Base-by-base conservation (phyloP, 1,140 invertebrate genomes). In the Cyclina sinensis region DNA sequence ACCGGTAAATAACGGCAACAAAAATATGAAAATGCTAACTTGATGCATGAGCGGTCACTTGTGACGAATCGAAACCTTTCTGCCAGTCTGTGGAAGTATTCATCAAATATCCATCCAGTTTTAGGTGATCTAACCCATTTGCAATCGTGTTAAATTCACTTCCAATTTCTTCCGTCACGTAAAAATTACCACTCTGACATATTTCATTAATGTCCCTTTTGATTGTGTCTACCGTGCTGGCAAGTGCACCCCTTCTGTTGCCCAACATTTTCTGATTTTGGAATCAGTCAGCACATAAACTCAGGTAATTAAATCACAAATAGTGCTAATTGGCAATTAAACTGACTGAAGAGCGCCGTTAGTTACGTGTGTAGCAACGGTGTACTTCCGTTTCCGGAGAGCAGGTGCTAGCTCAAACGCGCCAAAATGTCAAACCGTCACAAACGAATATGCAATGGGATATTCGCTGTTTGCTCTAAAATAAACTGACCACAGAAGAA, bases 111-210 rank as follows among this genome's bases (percentile, higher is more conserved):
- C 87, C 78, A 85, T 94, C 94, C 35, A 95, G 84, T 11, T 90
- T 91, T 54, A 95, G 83, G 87, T 95, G 93, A 32, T 94, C 90
- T 37, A 94, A 74, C 12, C 92, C 93, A 88, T 93, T 94, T 30
- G 92, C 83, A 39, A 94, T 91, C 30, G 90, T 85, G 9, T 91
- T 89, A 62, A 94, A 73, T 82, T 94, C 93, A 35, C 90, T 83
- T 24, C 91, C 91, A 27, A 94, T 84, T 86, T 94, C 94, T 62
- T 92, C 93, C 1, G 93, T 94, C 37, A 92, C 91, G 81, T 94
- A 94, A 86, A 83, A 93, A 37, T 93, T 91, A 57, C 93, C 93
- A 74, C 91, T 92, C 39, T 83, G 65, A 37, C 92, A 81, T 74
- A 94, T 89, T 18, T 94, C 92, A 7, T 80, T 51, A 46, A 93